phyloP scores from a whole-genome alignment of 2,797 vertebrate species.

The Atherinosoma microstoma region DNA sequence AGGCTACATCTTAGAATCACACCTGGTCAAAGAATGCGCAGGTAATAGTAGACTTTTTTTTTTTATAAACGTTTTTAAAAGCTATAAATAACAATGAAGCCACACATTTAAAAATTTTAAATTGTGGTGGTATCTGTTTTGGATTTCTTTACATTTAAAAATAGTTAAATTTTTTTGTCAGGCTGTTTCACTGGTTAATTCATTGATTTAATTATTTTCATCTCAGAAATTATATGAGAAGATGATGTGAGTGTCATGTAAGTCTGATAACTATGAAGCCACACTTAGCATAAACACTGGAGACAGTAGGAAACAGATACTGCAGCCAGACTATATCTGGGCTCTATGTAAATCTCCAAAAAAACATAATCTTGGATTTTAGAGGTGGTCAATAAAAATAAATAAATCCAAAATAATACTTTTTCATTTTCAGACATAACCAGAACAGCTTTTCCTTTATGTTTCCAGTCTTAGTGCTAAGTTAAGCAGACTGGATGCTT shows the following conservation, averaged over 20 bases:
- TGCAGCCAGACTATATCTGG: background rate
- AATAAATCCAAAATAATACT: background rate
- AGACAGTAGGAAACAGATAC: background rate
- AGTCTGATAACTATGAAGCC: background rate
- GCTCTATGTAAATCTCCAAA: background rate
- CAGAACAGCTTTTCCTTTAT: background rate
- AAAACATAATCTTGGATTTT: background rate
- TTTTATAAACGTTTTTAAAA: background rate
- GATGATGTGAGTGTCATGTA: background rate
- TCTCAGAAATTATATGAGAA: constrained; percentile 11
- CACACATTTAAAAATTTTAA: background rate
- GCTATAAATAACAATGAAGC: background rate
- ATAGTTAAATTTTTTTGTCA: background rate
- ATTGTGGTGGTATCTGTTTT: background rate
- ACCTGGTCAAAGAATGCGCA: background rate
- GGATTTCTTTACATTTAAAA: background rate
- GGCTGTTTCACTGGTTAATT: background rate
- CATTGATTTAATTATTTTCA: background rate
- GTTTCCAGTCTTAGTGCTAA: constrained; percentile 7
- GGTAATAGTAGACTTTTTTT: background rate
- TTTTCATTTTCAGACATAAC: background rate
- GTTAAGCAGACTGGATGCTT: background rate
- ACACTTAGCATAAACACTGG: constrained; percentile 10
- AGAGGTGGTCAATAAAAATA: background rate
- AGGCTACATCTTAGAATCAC: background rate